Evolutionary conservation across 2,113 vertebrate species (phyloP).

Genomic region (Saguinus imperator): DNA sequence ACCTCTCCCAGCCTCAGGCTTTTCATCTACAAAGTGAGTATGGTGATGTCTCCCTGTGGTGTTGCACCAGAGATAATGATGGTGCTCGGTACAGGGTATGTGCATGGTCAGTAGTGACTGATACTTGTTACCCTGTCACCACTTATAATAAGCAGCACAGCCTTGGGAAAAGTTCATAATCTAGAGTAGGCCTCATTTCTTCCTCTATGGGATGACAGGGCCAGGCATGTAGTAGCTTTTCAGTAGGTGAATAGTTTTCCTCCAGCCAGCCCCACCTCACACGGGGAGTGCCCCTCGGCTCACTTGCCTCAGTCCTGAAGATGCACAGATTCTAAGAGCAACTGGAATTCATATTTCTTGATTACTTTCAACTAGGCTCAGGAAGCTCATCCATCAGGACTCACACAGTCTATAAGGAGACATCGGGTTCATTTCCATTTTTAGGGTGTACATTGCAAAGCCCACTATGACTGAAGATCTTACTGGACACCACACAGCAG

Average conservation of each 20-base stretch:
- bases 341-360: neutral
- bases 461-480: neutral
- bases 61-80: fast-evolving
- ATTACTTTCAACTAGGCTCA: neutral
- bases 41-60: fast-evolving
- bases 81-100: fast-evolving
- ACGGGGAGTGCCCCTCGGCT: fast-evolving
- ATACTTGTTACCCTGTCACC: neutral
- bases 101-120: fast-evolving
- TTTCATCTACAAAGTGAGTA: neutral
- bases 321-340: neutral
- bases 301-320: neutral
- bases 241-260: neutral
- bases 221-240: too few relatives aligned
- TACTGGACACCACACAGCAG: neutral
- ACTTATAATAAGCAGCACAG: too few relatives aligned
- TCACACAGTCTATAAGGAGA: neutral
- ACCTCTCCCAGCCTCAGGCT: neutral
- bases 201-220: neutral
- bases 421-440: neutral
- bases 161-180: neutral
- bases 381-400: neutral
- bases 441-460: neutral
- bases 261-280: neutral
- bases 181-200: neutral